These are phyloP conservation scores for Trachelus troglodyta DNA, from an alignment of 2,888 invertebrate species.

Conservation along the genomic window DNA sequence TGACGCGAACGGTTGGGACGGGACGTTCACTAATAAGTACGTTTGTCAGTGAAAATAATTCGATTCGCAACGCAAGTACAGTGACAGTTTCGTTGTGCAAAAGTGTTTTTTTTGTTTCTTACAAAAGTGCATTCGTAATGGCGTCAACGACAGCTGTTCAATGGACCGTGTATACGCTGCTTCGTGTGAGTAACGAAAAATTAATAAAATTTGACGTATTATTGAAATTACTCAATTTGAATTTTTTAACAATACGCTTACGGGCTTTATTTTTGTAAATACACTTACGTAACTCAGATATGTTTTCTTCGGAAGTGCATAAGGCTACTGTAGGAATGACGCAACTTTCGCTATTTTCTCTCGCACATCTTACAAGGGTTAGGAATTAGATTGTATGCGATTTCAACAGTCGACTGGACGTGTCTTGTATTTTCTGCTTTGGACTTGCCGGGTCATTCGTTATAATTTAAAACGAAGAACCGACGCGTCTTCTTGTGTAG, in stretches of 20 bases:
- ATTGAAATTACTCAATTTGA: no score
- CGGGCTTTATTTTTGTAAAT: not conserved
- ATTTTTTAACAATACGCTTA: no score
- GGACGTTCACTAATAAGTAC: not conserved
- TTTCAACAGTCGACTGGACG: not conserved
- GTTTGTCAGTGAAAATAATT: not conserved
- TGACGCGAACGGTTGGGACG: not conserved
- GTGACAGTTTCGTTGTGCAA: not conserved
- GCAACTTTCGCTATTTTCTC: not conserved
- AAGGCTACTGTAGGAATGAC: not conserved
- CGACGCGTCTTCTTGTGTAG: not conserved
- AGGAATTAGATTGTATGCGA: not conserved
- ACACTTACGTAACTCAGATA: not conserved
- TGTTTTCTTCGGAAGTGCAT: not conserved
- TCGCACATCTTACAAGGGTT: not conserved
- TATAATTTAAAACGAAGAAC: conserved; percentile 36
- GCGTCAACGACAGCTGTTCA: no score
- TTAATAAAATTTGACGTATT: no score
- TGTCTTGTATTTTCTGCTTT: not conserved
- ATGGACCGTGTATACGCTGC: no score
- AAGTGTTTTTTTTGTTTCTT: no score
- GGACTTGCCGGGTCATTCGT: conserved; percentile 43
- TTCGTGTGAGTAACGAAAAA: no score
- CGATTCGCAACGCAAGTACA: not conserved
- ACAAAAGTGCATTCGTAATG: no score